phyloP scores from a whole-genome alignment of 2,888 invertebrate genomes.

The Aspidiotus rigidus region DNA sequence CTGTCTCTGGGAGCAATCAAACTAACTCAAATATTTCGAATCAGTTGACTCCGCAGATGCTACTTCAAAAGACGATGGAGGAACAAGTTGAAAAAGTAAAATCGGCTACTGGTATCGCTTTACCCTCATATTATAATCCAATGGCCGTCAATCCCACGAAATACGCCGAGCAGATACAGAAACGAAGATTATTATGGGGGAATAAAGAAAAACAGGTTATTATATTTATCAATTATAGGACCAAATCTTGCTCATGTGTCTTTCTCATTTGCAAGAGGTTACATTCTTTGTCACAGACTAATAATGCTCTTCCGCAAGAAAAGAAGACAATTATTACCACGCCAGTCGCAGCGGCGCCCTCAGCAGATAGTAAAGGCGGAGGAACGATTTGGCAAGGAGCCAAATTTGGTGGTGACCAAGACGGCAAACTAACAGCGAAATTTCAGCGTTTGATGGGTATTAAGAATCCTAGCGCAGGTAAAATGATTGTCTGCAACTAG shows the following conservation, averaged over 20 bases:
- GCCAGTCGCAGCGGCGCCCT: slow-evolving; percentile 6
- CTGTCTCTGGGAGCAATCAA: background rate
- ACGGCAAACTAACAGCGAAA: slow-evolving; percentile 86
- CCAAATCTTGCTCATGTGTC: too few relatives aligned
- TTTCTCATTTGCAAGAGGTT: too few relatives aligned
- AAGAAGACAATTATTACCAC: background rate
- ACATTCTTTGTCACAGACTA: too few relatives aligned
- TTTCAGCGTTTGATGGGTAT: slow-evolving; percentile 97
- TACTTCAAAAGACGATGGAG: slow-evolving; percentile 47
- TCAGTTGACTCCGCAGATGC: slow-evolving; percentile 49
- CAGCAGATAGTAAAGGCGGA: slow-evolving; percentile 27
- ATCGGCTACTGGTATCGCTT: slow-evolving; percentile 46
- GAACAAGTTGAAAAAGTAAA: slow-evolving; percentile 43
- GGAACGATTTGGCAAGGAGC: slow-evolving; percentile 62
- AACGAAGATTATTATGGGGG: slow-evolving; percentile 84
- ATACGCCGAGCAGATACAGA: slow-evolving; percentile 81
- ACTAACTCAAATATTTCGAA: background rate
- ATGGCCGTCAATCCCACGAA: slow-evolving; percentile 65
- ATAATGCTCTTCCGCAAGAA: too few relatives aligned
- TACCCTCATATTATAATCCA: slow-evolving; percentile 66
- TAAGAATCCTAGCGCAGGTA: slow-evolving; percentile 48
- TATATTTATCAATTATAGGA: background rate
- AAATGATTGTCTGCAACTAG: too few relatives aligned
- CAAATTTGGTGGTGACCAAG: slow-evolving; percentile 79
- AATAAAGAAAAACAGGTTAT: slow-evolving; percentile 35